Evolutionary conservation across 2,888 invertebrate genomes (phyloP), one percentile per base, ranked within the genome.

Genomic region (Agapostemon virescens): DNA sequence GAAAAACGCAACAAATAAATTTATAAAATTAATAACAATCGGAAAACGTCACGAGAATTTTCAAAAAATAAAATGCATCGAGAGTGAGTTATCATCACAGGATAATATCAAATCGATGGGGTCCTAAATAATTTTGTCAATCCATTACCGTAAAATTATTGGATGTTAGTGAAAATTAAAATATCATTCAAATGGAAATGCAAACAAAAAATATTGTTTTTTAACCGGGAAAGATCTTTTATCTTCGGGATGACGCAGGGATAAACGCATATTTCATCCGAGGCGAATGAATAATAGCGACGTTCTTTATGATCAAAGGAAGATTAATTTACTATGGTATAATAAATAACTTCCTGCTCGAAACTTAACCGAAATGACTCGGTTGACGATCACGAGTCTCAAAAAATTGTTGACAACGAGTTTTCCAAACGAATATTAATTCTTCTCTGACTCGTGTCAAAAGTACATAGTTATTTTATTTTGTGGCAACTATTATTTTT

Each of bases 291-390:
- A 73, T 73, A 69, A 72, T 52, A 58, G 72, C 55, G 36, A 11
- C 64, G 55, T 72, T 58, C 72, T 73, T 79, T 72, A 66, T 33
- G 80, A 66, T 80, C 80, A 80, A 80, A 79, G 69, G 69, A 26
- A 80, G 58, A 80, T 80, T 72, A 80, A 80, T 80, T 79, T 79
- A 80, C 69, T 73, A 13, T 45, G 64, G 72, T n/a, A 61, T 73
- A 80, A 80, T 80, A 80, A 80, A 79, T 80, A 80, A 80, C 72
- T 73, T 80, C 26, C 73, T 58, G 72, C 9, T 49, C 64, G 61
- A 58, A 73, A 58, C 30, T 55, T 5, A 55, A 20, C 49, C 38
- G 58, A 79, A 79, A 73, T 73, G 64, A 49, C 64, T 66, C 0
- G 45, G 55, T 79, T 69, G 40, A 40, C 55, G 45, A 64, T 67